Evolutionary conservation across 23 tunicate genomes (phyloP).

Genomic region (Styela plicata): DNA sequence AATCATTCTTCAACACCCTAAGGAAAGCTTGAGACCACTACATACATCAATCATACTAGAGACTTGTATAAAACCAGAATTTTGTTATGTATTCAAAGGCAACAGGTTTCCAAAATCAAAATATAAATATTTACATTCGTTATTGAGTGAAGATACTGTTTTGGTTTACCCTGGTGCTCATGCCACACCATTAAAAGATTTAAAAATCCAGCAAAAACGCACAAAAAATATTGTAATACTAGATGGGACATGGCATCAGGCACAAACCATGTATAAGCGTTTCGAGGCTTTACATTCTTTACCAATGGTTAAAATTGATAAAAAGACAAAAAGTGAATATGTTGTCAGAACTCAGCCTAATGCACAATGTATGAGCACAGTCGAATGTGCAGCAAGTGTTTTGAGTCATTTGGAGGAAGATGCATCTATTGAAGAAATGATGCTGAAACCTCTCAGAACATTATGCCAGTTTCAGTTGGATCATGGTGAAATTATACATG

Average conservation of each 20-base stretch:
- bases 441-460: conserved; percentile 67
- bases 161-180: conserved; percentile 57
- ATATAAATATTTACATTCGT: conserved; percentile 39
- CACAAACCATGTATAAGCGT: conserved; percentile 58
- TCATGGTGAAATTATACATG: conserved; percentile 66
- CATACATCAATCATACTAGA: conserved; percentile 62
- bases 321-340: conserved; percentile 11
- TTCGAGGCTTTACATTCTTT: conserved; percentile 50
- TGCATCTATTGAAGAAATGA: conserved; percentile 41
- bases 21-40: conserved; percentile 68
- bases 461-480: conserved; percentile 79
- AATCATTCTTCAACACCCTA: conserved; percentile 85
- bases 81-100: conserved; percentile 41
- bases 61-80: conserved; percentile 31
- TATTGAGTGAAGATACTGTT: conserved; percentile 34
- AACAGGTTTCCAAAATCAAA: conserved; percentile 29
- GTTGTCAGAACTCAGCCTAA: conserved; percentile 92
- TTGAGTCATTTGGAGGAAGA: conserved; percentile 48
- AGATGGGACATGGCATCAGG: conserved; percentile 99
- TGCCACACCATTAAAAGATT: conserved; percentile 39
- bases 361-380: conserved; percentile 68
- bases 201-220: background rate
- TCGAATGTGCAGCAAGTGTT: conserved; percentile 84
- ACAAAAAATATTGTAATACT: conserved; percentile 34
- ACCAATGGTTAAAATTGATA: conserved; percentile 12